Base-by-base conservation (phyloP, 2,888 invertebrate species). In the Oxystoma pomonae region DNA sequence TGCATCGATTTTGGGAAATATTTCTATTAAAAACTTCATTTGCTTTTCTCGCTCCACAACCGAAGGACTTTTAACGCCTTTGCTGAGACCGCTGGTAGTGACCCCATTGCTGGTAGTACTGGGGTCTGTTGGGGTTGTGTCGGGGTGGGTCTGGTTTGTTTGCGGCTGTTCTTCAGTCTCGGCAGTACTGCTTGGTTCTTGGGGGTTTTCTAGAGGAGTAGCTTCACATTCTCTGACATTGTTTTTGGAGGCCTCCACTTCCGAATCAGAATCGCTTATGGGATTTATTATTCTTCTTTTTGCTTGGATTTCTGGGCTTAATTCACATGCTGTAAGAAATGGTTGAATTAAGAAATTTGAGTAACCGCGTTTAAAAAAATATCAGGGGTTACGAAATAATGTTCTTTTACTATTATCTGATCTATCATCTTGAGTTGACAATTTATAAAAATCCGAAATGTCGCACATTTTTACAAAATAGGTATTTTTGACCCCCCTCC, bases 11-110 rank as follows among this genome's bases (percentile, higher is more conserved):
- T 84, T 82, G 2, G 88, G 88, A 72, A 86, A 88, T 79, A 85
- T 85, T 74, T 85, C 83, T 67, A 83, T 78, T 79, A 89, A 83
- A 76, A 87, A 87, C 74, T 84, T 82, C 74, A 88, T 84, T 66
- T 86, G 81, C 60, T 84, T 81, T 71, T 86, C 86, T 68, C 84
- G 84, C n/a, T 85, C 81, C 55, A 80, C 58, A 55, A 78, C 73
- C 3, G 71, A 70, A 16, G 73, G 74, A 61, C 73, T 75, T 61
- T 75, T 75, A 67, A 70, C 55, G 65, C 62, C 35, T n/a, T n/a
- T 59, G 65, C 55, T 50, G 61, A 53, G 51, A 65, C 35, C 18
- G 58, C 56, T n/a, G 62, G 55, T 16, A n/a, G 7, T 7, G 7
- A 12, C 20, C 9, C 17, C 18, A 16, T 53, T 53, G 3, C 18